Base-by-base conservation (phyloP, 2,888 invertebrate genomes). In the Odontothrips loti region DNA sequence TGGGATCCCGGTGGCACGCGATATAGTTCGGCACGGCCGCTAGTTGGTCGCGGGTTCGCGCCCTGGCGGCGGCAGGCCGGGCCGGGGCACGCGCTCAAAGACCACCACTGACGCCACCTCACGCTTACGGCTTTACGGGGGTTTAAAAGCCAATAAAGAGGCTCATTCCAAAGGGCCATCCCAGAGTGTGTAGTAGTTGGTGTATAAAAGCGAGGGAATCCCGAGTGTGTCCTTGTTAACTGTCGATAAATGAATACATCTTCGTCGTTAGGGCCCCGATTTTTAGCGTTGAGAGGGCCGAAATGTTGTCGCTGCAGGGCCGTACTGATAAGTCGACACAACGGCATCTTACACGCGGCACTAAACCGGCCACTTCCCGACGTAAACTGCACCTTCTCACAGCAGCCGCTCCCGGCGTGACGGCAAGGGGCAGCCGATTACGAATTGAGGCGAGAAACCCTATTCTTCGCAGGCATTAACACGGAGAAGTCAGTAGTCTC, bases 171-270 rank as follows among this genome's bases (percentile, higher is more conserved):
- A 75, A 75, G 68, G 68, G 12, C 27, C 68, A 27, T 75, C 68
- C 27, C 68, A 8, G 58, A 58, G 58, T 58, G 58, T 75, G 68
- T 75, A 43, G 34, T 43, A 43, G 34, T 43, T 43, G 34, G 34
- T 43, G 34, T 12, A 75, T 75, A 27, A 75, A 23, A 75, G 27
- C 23, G 15, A 15, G 15, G 58, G 17, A 58, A 27, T 12, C 34
- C 34, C 34, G 34, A 75, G 68, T 75, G 68, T 75, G 68, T 75
- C 68, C 68, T 75, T 58, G 17, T 75, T 75, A 75, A 75, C 68
- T 75, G 68, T 75, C 68, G 68, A 75, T 75, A 75, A 75, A 75
- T 75, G 68, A 75, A 75, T 75, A 75, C 27, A 27, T 75, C 68
- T 8, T 27, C 11, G 68, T 27, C 68, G 68, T 75, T 75, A 75